Evolutionary conservation across 2,888 invertebrate genomes (phyloP), one percentile per base, ranked within the genome.

Genomic region (Eledona agricola): DNA sequence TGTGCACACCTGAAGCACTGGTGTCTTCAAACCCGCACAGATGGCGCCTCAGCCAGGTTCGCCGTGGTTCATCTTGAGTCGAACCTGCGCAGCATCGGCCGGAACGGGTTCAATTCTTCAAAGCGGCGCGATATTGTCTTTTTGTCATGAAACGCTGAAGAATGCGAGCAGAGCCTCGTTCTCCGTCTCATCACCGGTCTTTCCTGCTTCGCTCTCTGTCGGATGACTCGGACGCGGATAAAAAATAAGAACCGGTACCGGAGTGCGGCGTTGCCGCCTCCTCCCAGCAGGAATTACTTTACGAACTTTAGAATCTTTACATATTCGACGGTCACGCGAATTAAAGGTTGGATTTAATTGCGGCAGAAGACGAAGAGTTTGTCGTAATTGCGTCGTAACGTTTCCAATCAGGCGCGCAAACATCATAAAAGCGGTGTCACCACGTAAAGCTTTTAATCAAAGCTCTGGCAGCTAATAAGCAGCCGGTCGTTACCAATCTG

Each of bases 401-500:
- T 58, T 60, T 60, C 57, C 69, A 69, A 69, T 69, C 67, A 67
- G 64, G 65, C 65, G 52, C 40, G 45, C 60, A 69, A 69, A 69
- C 67, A 67, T 42, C 55, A 62, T 65, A 63, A 58, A 57, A n/a
- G 32, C 45, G 32, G 49, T 47, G 56, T 58, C 58, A 54, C 60
- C 56, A 57, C 62, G 51, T 59, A 64, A 66, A 64, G 49, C 46
- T 63, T 65, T 68, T 66, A 69, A 71, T 70, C 66, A 69, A 69
- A 64, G 59, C 62, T 58, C 49, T 65, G 64, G 65, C 66, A 63
- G 64, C 63, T 60, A 66, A 70, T 71, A 71, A 70, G 70, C 63
- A 70, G 69, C 66, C 55, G 55, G 47, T 59, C 59, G 63, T 65
- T 69, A 67, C 68, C 70, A 67, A 70, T 72, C 69, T 65, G 65